phyloP scores from a whole-genome alignment of 2,888 invertebrate species.

The Drosophila ezoana region DNA sequence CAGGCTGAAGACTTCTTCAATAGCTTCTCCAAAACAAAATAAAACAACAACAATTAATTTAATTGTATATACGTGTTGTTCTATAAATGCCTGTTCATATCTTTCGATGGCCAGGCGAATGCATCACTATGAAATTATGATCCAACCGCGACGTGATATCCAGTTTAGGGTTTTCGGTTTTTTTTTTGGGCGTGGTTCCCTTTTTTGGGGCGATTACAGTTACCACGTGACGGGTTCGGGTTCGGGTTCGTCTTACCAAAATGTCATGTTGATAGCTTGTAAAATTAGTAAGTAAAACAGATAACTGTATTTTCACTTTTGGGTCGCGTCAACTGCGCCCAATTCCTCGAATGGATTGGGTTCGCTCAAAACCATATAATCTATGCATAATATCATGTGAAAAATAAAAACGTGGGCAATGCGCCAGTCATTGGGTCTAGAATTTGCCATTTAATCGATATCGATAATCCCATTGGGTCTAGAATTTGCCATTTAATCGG shows the following conservation, averaged over 20 bases:
- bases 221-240: conserved; percentile 37
- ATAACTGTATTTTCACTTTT: conserved; percentile 75
- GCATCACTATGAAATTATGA: conserved; percentile 59
- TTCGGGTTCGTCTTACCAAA: conserved; percentile 38
- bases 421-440: background rate
- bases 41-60: conserved; percentile 11
- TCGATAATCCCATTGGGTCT: background rate
- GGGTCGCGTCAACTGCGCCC: conserved; percentile 48
- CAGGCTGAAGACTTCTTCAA: conserved; percentile 50
- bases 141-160: conserved; percentile 66
- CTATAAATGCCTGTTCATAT: conserved; percentile 54
- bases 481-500: conserved; percentile 1
- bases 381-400: background rate
- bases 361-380: conserved; percentile 24
- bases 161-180: conserved; percentile 41
- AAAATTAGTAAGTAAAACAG: conserved; percentile 52
- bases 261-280: conserved; percentile 64
- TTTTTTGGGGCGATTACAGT: conserved; percentile 64
- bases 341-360: conserved; percentile 62
- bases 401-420: conserved; percentile 20
- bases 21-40: conserved; percentile 48
- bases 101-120: conserved; percentile 19
- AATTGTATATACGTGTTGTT: conserved; percentile 72
- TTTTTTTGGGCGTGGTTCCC: conserved; percentile 43
- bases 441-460: conserved; percentile 6